A percentile compares a stretch with the other conserved stretches of the same genome.
Evolutionary conservation across 2,797 vertebrate species (phyloP).

Genomic region (Melanogrammus aeglefinus): DNA sequence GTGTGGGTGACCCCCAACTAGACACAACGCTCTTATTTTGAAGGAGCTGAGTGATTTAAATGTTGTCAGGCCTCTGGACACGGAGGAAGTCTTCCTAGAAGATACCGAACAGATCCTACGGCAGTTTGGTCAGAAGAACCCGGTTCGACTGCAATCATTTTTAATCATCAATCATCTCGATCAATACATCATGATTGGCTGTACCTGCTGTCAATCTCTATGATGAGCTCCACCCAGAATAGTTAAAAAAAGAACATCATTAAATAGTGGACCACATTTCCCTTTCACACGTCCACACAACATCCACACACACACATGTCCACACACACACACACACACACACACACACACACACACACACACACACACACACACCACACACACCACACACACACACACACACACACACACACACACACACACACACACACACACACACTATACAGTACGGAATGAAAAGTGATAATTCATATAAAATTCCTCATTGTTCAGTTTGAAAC

Average conservation of each 20-base stretch:
- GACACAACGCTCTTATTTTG: background rate
- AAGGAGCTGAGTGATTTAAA: too few relatives aligned
- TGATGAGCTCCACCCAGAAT: background rate
- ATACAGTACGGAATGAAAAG: background rate
- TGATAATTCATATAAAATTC: background rate
- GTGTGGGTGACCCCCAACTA: background rate
- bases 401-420: conserved; percentile 4
- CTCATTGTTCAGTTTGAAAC: background rate
- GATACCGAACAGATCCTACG: background rate
- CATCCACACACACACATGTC: background rate
- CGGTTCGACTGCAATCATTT: background rate
- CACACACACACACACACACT: background rate
- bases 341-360: conserved; percentile 1
- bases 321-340: background rate
- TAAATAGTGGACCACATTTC: background rate
- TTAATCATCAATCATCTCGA: too few relatives aligned
- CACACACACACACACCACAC: background rate
- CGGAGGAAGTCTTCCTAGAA: background rate
- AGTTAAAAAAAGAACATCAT: background rate
- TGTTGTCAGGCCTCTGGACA: too few relatives aligned
- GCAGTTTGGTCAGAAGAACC: too few relatives aligned
- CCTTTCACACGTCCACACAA: background rate
- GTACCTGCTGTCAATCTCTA: background rate
- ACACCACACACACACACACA: background rate
- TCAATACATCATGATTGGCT: background rate